Evolutionary conservation across 2,797 vertebrate species (phyloP).

Genomic region (Varecia variegata): DNA sequence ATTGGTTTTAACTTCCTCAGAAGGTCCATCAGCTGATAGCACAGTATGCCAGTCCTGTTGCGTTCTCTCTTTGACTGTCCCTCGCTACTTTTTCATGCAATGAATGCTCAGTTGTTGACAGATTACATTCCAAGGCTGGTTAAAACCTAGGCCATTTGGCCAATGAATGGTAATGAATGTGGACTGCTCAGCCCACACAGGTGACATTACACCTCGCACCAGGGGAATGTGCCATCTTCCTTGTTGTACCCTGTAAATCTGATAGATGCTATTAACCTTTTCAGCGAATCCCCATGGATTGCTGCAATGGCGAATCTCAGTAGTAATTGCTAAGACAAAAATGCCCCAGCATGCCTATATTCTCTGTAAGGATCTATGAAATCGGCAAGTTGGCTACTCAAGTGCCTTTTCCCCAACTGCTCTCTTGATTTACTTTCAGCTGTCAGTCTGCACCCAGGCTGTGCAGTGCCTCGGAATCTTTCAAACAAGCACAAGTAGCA

Average conservation of each 20-base stretch:
- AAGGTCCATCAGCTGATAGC: constrained; percentile 1
- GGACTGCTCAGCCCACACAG: constrained; percentile 80
- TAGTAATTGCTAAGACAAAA: constrained; percentile 77
- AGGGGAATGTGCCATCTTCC: constrained; percentile 74
- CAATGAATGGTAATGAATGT: constrained; percentile 83
- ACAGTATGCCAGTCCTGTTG: background rate
- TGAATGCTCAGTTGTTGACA: constrained; percentile 82
- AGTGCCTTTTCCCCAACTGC: constrained; percentile 66
- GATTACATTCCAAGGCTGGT: constrained; percentile 77
- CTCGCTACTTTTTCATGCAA: constrained; percentile 58
- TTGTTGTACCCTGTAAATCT: constrained; percentile 81
- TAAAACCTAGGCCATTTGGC: constrained; percentile 82
- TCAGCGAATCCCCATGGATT: constrained; percentile 78
- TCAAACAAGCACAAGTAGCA: constrained; percentile 68
- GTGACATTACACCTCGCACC: constrained; percentile 76
- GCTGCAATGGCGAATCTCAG: constrained; percentile 59
- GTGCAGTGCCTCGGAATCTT: constrained; percentile 58
- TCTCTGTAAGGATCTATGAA: constrained; percentile 64
- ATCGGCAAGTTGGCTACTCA: constrained; percentile 65
- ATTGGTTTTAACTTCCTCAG: background rate
- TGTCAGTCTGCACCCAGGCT: constrained; percentile 64
- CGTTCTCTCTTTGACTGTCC: background rate
- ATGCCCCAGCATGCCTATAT: constrained; percentile 62
- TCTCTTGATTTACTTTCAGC: constrained; percentile 73
- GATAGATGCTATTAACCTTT: constrained; percentile 84